Base-by-base conservation (phyloP, 2,797 vertebrate genomes). In the Lophotriccus pileatus region DNA sequence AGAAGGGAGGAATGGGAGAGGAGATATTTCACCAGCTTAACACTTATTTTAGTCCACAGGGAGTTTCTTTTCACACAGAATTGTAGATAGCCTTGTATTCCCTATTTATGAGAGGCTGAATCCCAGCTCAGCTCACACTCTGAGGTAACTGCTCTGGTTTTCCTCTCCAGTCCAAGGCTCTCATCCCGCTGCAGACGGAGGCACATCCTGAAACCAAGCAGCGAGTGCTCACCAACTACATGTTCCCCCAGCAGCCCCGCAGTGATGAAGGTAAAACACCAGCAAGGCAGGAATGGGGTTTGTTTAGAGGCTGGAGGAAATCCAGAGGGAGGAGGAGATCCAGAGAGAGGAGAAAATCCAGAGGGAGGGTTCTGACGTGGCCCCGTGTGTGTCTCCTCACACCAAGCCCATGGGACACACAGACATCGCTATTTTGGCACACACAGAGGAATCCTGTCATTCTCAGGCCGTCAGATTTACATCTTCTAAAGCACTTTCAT, bases 191-290 rank as follows among this genome's bases (percentile, higher is more conserved):
- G 96, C 99, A 99, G 97, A 99, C 99, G 11, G 99, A 99, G 97
- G 99, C 99, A 46, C 99, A 99, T 87, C 99, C 99, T 73, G 99
- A 99, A 97, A 99, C 99, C 96, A 99, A 99, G 98, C 99, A 99
- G 98, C 98, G 99, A 88, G 99, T 99, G 49, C 97, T 99, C 96
- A 99, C 99, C 95, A 99, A 99, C 98, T 99, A 99, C 98, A 99
- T 99, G 99, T 99, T 99, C 98, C 99, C 99, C 55, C 99, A 99
- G 98, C 99, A 99, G 89, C 99, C 99, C 23, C 98, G 99, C 73
- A 98, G 99, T 4, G 99, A 99, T 56, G 99, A 99, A 98, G 99
- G 99, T 99, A 98, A 96, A 84, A 39, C 34, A 3, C 60, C 74
- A 5, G 7, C 56, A 34, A 28, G n/a, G 63, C 46, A 44, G 37